Evolutionary conservation across 2,797 vertebrate genomes (phyloP).

Genomic region (Enoplosus armatus): DNA sequence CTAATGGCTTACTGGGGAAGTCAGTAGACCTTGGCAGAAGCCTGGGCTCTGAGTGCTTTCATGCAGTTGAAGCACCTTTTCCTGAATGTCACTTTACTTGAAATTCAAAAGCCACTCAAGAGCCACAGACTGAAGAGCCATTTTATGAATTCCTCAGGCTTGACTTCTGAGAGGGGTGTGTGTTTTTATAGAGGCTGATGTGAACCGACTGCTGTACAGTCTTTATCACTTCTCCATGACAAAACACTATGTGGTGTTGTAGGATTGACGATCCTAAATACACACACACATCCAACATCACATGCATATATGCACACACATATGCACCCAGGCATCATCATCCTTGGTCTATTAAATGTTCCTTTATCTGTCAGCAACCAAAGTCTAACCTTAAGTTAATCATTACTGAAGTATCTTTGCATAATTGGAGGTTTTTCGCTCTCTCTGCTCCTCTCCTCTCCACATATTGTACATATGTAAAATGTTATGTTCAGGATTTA

Average conservation of each 20-base stretch:
- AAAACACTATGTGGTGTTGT: slow-evolving; percentile 32
- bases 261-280: neutral
- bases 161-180: slow-evolving; percentile 26
- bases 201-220: slow-evolving; percentile 1
- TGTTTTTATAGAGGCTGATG: slow-evolving; percentile 35
- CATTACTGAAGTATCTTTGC: slow-evolving; percentile 23
- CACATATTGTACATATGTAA: too few relatives aligned
- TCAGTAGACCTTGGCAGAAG: slow-evolving; percentile 5
- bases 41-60: neutral
- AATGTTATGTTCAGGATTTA: neutral
- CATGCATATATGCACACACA: neutral
- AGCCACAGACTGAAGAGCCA: neutral
- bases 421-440: neutral
- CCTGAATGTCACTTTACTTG: neutral
- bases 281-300: neutral
- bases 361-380: slow-evolving; percentile 29
- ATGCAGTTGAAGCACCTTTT: slow-evolving; percentile 8
- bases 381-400: slow-evolving; percentile 57
- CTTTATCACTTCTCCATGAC: slow-evolving; percentile 4
- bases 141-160: slow-evolving; percentile 25
- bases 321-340: neutral
- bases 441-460: neutral
- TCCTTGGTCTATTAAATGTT: slow-evolving; percentile 30
- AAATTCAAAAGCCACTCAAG: slow-evolving; percentile 11
- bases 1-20: neutral